Percentiles rank a stretch among this genome's conserved stretches.
Conservation (phyloP, 2,113 vertebrate species). For the Neogobius melanostomus region DNA sequence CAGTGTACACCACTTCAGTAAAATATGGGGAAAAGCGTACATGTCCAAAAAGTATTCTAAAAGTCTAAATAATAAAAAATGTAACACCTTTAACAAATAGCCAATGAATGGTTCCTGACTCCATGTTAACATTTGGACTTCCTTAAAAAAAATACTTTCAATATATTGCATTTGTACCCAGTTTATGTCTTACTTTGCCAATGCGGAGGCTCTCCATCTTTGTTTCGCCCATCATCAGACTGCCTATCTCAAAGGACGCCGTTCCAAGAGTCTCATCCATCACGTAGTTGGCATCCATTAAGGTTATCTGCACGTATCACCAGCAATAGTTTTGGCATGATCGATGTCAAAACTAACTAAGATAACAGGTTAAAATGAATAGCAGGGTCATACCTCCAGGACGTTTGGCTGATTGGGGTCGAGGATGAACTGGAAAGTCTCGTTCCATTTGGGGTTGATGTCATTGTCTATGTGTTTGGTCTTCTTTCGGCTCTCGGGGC, state of each 20-base stretch:
- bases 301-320: constrained; percentile 82
- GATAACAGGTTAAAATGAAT: background rate
- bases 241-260: constrained; percentile 79
- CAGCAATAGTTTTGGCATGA: constrained; percentile 3
- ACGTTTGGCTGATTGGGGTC: constrained; percentile 92
- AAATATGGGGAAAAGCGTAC: too few relatives aligned
- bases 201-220: constrained; percentile 84
- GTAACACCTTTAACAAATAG: too few relatives aligned
- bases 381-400: constrained; percentile 82
- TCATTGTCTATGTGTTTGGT: constrained; percentile 91
- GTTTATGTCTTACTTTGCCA: constrained; percentile 81
- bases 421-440: constrained; percentile 92
- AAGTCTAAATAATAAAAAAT: too few relatives aligned
- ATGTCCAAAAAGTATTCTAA: too few relatives aligned
- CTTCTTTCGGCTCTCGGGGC: constrained; percentile 90
- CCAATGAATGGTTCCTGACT: too few relatives aligned
- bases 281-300: constrained; percentile 97
- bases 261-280: constrained; percentile 95
- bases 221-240: constrained; percentile 84
- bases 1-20: too few relatives aligned
- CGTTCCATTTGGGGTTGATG: constrained; percentile 92
- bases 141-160: too few relatives aligned
- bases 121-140: too few relatives aligned
- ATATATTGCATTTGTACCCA: too few relatives aligned
- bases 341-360: background rate